Conservation (phyloP, 2,888 invertebrate genomes). For the Argyra leucocephala region DNA sequence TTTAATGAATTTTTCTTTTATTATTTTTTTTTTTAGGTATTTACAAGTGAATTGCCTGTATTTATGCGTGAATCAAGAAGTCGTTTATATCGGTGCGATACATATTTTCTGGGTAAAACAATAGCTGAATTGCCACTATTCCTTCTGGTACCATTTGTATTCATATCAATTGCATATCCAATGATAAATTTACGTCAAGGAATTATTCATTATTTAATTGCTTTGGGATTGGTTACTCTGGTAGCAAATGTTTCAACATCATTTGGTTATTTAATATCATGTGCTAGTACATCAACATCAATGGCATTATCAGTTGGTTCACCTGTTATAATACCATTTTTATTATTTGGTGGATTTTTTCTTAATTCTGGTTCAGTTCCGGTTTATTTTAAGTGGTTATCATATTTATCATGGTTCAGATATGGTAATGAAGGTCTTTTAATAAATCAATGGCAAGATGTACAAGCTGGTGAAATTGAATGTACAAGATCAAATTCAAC, state of each 20-base stretch:
- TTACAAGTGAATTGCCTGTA: constrained; percentile 79
- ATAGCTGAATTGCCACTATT: constrained; percentile 82
- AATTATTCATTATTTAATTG: constrained; percentile 58
- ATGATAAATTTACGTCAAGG: constrained; percentile 75
- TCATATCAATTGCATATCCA: constrained; percentile 75
- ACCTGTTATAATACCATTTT: constrained; percentile 83
- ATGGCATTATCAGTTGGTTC: constrained; percentile 87
- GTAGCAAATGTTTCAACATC: constrained; percentile 82
- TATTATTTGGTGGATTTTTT: constrained; percentile 93
- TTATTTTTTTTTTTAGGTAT: constrained; percentile 53
- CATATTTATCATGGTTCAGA: constrained; percentile 84
- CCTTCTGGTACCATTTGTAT: constrained; percentile 69
- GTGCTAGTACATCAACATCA: constrained; percentile 68
- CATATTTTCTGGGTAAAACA: constrained; percentile 86
- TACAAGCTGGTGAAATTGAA: constrained; percentile 60
- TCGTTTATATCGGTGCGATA: constrained; percentile 82
- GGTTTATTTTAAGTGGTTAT: constrained; percentile 72
- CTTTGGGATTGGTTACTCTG: constrained; percentile 64
- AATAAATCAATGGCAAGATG: constrained; percentile 79
- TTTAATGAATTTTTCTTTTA: background rate
- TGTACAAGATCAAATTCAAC: constrained; percentile 66
- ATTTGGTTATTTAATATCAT: constrained; percentile 87
- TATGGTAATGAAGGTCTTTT: constrained; percentile 83
- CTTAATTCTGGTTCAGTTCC: constrained; percentile 84
- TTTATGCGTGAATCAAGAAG: constrained; percentile 81